Conservation (phyloP, 1,140 invertebrate genomes). For the Paraescarpia echinospica region DNA sequence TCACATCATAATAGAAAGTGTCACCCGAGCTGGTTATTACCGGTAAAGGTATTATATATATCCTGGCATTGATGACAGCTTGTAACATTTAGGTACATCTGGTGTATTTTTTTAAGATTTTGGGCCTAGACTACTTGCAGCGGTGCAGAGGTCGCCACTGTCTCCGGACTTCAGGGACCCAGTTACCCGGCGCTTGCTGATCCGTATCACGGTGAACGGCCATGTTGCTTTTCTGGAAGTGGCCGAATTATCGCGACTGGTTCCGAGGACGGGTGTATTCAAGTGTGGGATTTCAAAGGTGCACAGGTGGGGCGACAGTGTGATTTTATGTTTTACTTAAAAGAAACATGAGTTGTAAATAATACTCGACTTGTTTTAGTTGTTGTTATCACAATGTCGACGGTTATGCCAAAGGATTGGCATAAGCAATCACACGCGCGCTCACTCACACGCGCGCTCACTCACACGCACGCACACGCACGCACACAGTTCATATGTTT, state of each 20-base stretch:
- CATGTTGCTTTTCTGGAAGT: slow-evolving; percentile 1
- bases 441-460: background rate
- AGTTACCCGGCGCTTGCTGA: slow-evolving; percentile 15
- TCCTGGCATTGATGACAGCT: too few relatives aligned
- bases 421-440: background rate
- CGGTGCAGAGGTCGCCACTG: slow-evolving; percentile 13
- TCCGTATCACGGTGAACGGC: slow-evolving; percentile 22
- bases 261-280: slow-evolving; percentile 17
- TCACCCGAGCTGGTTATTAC: too few relatives aligned
- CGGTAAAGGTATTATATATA: too few relatives aligned
- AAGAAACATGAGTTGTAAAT: background rate
- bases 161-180: slow-evolving; percentile 17
- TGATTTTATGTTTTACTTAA: background rate
- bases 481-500: background rate
- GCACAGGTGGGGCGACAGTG: slow-evolving; percentile 6
- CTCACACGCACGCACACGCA: background rate
- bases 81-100: too few relatives aligned
- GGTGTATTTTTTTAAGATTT: too few relatives aligned
- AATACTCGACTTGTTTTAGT: background rate
- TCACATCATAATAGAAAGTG: too few relatives aligned
- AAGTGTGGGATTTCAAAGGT: slow-evolving; percentile 19
- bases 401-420: background rate
- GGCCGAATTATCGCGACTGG: slow-evolving; percentile 11
- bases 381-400: background rate
- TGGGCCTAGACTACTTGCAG: too few relatives aligned